Evolutionary conservation across 2,888 invertebrate genomes (phyloP), one percentile per base, ranked within the genome.

Genomic region (Pristionchus japonicus): DNA sequence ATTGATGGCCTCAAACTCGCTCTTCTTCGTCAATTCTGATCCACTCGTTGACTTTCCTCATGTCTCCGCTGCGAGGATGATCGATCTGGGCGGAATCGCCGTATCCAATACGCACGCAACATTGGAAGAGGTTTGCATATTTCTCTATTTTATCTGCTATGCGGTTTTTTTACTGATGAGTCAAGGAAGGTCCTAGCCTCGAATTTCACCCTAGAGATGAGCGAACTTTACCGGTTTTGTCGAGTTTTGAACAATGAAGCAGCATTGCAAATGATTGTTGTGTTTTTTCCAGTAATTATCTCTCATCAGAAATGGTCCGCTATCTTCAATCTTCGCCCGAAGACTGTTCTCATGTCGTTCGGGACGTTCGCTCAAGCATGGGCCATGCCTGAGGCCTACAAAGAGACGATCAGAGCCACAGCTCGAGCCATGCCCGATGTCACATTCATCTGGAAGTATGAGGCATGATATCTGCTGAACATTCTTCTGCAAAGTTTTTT

Each of bases 361-460:
- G 82, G 82, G 7, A 49, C 82, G 3, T n/a, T 82, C 11, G 82
- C 82, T 6, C 47, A 37, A 43, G 40, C 80, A 6, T 37, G 34
- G 13, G 27, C 15, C 40, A 80, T 80, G 80, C 80, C 80, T 27
- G n/a, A n/a, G 13, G 49, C 7, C 9, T 82, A 82, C 82, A 82
- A 82, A 31, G 49, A 82, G n/a, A 49, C 82, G n/a, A 23, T 82
- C 27, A 47, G 27, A 40, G 4, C n/a, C 49, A 57, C 83, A 6
- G 15, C 47, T 2, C 13, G n/a, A n/a, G 43, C 34, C 3, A 47
- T 83, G n/a, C 83, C 83, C 9, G 57, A 83, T n/a, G 83, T 83
- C 11, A 83, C 83, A 1, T 83, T 83, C 57, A 83, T 83, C 31
- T 52, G n/a, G 83, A 83, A 83, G 37, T 83, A 83, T 43, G 83